phyloP scores from a whole-genome alignment of 2,113 vertebrate species.

The Peromyscus polionotus region DNA sequence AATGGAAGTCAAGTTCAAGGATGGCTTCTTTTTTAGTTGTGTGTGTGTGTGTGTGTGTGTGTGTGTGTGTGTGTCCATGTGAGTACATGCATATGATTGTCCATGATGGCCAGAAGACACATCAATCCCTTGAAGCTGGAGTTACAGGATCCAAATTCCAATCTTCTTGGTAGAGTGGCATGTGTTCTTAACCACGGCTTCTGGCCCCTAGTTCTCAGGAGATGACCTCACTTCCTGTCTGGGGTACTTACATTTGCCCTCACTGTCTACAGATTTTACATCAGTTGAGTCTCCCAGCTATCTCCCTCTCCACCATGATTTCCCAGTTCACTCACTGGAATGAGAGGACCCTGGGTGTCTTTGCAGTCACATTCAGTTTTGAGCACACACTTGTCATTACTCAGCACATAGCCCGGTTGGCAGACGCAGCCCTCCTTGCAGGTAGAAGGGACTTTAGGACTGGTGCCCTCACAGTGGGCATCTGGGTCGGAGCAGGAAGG shows the following conservation, averaged over 20 bases:
- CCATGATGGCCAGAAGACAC: background rate
- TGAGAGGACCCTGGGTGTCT: background rate
- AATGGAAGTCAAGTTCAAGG: background rate
- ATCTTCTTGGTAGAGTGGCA: background rate
- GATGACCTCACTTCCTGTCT: background rate
- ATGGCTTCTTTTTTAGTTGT: background rate
- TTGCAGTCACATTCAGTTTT: background rate
- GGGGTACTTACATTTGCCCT: background rate
- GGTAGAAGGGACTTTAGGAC: background rate
- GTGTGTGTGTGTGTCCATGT: background rate
- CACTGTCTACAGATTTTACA: background rate
- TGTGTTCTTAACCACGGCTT: background rate
- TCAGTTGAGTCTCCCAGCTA: background rate
- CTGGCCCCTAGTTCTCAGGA: background rate
- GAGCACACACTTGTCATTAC: background rate
- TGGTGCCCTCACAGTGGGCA: slow-evolving; percentile 81
- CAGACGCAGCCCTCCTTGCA: background rate
- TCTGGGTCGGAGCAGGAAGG: slow-evolving; percentile 88
- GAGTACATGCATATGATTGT: too few species aligned
- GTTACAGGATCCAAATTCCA: background rate
- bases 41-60: background rate
- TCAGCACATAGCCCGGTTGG: background rate
- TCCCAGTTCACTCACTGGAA: background rate
- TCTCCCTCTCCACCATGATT: background rate
- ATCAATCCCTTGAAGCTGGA: background rate